Evolutionary conservation across 2,113 vertebrate species (phyloP).

Genomic region (Heptranchias perlo): DNA sequence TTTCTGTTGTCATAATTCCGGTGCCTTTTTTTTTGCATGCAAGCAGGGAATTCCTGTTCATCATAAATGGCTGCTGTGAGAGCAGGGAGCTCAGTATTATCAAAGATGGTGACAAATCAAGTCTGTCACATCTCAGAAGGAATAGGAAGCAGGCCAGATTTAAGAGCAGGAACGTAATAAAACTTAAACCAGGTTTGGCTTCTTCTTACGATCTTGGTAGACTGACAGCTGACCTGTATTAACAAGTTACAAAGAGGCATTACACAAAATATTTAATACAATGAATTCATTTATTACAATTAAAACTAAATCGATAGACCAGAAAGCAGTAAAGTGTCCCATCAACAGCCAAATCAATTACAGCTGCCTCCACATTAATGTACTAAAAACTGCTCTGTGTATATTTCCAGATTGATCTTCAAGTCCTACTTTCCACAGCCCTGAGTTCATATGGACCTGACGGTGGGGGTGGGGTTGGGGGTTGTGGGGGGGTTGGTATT

Average conservation of each 20-base stretch:
- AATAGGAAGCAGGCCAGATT: not conserved
- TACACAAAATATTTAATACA: not conserved
- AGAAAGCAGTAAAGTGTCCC: not conserved
- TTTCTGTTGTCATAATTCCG: not conserved
- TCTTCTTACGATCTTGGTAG: not conserved
- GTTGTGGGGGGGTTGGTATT: not conserved
- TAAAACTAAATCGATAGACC: not conserved
- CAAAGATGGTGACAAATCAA: not conserved
- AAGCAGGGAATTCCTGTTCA: not conserved
- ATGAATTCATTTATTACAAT: constrained; percentile 23
- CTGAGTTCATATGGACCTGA: not conserved
- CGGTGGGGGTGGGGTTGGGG: no score
- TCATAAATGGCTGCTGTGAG: not conserved
- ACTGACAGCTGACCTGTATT: not conserved
- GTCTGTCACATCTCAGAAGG: not conserved
- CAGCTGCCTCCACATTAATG: not conserved
- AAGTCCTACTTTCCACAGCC: not conserved
- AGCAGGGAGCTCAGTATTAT: not conserved
- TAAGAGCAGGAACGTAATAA: not conserved
- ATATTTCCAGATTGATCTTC: not conserved
- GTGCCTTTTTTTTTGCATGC: not conserved
- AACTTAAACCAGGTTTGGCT: not conserved
- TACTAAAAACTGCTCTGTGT: not conserved
- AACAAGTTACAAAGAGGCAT: not conserved
- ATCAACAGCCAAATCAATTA: not conserved